Evolutionary conservation across 2,113 vertebrate species (phyloP).

Genomic region (Gopherus evgoodei): DNA sequence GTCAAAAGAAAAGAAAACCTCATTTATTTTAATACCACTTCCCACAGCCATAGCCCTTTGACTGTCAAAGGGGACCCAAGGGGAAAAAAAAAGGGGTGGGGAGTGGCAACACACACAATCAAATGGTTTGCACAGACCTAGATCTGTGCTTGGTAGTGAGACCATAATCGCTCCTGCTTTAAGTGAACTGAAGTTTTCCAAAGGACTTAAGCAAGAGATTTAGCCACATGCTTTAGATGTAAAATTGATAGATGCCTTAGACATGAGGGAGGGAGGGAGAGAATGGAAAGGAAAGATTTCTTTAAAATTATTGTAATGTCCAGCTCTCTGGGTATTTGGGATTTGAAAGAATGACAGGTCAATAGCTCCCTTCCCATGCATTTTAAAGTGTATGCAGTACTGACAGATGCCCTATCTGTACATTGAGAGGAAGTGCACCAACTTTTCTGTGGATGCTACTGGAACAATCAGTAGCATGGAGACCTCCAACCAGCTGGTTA

Average conservation of each 20-base stretch:
- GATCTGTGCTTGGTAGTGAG: neutral
- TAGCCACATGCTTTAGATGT: neutral
- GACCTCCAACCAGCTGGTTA: constrained; percentile 67
- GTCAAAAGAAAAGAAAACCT: neutral
- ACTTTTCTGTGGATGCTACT: constrained; percentile 17
- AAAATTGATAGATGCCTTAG: neutral
- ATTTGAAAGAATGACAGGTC: neutral
- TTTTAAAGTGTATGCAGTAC: neutral
- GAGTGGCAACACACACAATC: neutral
- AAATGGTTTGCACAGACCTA: neutral
- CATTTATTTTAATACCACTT: neutral
- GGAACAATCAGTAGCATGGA: constrained; percentile 53
- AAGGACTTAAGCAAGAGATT: neutral
- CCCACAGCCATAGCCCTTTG: neutral
- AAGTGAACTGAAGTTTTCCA: neutral
- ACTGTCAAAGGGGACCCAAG: neutral
- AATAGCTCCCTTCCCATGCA: constrained; percentile 30
- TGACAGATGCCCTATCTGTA: constrained; percentile 47
- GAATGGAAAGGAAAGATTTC: neutral
- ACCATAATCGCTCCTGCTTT: neutral
- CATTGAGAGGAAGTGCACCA: constrained; percentile 26
- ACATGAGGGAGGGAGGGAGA: neutral
- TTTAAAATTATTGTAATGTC: neutral
- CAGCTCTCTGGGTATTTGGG: neutral
- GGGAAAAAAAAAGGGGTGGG: neutral